Percentiles rank a stretch among this genome's conserved stretches.
phyloP scores from a whole-genome alignment of 2,888 invertebrate genomes.

The Drosophila stalkeri region DNA sequence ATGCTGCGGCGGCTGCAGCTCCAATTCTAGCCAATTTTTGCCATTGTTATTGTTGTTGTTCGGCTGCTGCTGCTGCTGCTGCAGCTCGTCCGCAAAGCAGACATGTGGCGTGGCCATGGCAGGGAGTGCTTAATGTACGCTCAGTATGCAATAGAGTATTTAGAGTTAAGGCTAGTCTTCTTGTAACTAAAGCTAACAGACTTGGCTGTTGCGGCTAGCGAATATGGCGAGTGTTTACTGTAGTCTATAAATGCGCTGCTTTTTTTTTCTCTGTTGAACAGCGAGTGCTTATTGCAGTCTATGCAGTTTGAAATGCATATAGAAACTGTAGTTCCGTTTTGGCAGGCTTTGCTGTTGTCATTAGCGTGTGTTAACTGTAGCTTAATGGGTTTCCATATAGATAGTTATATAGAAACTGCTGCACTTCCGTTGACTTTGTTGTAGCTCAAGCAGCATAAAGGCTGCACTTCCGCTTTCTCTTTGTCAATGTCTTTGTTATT shows the following conservation, averaged over 20 bases:
- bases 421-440: not conserved
- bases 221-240: not conserved
- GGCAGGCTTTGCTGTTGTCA: not conserved
- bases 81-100: constrained; percentile 79
- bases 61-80: constrained; percentile 21
- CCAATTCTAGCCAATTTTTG: constrained; percentile 50
- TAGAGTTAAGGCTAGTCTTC: not conserved
- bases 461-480: constrained; percentile 28
- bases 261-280: not conserved
- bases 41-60: constrained; percentile 49
- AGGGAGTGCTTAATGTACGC: not conserved
- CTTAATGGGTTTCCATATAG: not conserved
- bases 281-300: not conserved
- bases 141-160: not conserved
- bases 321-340: not conserved
- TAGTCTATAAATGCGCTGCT: not conserved
- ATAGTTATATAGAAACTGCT: no score
- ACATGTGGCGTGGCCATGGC: constrained; percentile 76
- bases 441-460: not conserved
- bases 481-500: constrained; percentile 52
- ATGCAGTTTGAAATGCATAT: constrained; percentile 1
- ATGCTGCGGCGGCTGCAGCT: constrained; percentile 35
- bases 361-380: not conserved
- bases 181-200: not conserved
- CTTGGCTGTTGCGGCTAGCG: not conserved